Percentiles rank a stretch among this genome's conserved stretches.
Evolutionary conservation across 2,797 vertebrate species (phyloP).

Genomic region (Periophthalmus magnuspinnatus): DNA sequence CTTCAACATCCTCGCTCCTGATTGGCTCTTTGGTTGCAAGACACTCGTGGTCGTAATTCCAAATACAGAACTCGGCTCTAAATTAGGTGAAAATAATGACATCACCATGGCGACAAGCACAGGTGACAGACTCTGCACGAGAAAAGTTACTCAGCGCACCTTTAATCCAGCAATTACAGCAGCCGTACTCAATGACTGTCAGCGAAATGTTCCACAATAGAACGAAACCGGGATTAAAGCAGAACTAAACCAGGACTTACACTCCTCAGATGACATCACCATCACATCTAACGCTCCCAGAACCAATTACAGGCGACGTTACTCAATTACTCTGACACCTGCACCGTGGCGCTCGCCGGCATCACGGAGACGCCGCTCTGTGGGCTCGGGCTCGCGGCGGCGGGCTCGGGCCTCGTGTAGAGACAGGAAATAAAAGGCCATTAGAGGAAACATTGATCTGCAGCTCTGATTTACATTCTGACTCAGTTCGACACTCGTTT

Average conservation of each 20-base stretch:
- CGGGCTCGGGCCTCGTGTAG: constrained; percentile 49
- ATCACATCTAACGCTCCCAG: constrained; percentile 34
- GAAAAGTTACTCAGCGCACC: too few species aligned
- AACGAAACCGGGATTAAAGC: background rate
- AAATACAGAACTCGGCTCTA: too few species aligned
- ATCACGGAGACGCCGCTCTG: constrained; percentile 19
- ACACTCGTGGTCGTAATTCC: too few species aligned
- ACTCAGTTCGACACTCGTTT: constrained; percentile 54
- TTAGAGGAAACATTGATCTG: constrained; percentile 73
- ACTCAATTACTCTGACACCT: constrained; percentile 51
- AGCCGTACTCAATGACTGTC: background rate
- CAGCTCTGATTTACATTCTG: constrained; percentile 66
- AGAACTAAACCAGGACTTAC: constrained; percentile 1
- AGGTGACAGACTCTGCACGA: too few species aligned
- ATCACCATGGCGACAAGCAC: too few species aligned
- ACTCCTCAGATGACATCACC: constrained; percentile 9
- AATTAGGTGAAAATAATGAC: too few species aligned
- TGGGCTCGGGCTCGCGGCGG: constrained; percentile 50
- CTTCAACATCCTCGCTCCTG: too few species aligned
- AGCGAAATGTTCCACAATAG: too few species aligned
- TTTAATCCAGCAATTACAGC: too few species aligned
- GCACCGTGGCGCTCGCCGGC: constrained; percentile 36
- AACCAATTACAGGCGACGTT: constrained; percentile 50
- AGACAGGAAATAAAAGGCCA: constrained; percentile 69
- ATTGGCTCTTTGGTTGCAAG: too few species aligned